phyloP scores from a whole-genome alignment of 2,113 vertebrate genomes.

The Andinoacara biseriatus region DNA sequence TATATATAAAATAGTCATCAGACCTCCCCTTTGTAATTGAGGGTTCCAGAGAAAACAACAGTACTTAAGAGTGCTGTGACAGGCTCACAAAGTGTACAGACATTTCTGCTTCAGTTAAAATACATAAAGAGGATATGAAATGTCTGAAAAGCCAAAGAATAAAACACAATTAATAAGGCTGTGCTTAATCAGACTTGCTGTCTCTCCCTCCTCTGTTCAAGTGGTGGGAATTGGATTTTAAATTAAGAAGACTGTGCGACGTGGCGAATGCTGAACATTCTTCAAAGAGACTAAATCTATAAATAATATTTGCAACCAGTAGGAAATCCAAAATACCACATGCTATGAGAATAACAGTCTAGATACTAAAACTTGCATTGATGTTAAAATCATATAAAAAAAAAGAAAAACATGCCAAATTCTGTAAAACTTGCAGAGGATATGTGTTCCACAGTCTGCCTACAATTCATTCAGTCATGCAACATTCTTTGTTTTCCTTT shows the following conservation, averaged over 20 bases:
- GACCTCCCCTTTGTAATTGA: background rate
- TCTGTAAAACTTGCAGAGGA: background rate
- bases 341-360: background rate
- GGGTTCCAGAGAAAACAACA: background rate
- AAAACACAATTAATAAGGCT: background rate
- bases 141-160: background rate
- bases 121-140: background rate
- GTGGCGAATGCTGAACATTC: background rate
- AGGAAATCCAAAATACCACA: background rate
- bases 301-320: background rate
- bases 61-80: background rate
- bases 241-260: background rate
- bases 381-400: background rate
- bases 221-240: background rate
- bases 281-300: slow-evolving; percentile 8
- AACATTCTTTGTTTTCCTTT: background rate
- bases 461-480: slow-evolving; percentile 16
- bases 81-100: background rate
- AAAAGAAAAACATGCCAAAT: background rate
- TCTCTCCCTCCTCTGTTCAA: background rate
- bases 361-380: background rate
- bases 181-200: background rate
- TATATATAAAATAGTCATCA: background rate
- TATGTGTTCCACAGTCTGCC: background rate
- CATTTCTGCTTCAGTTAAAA: background rate